Evolutionary conservation across 2,888 invertebrate species (phyloP), one percentile per base, ranked within the genome.

Genomic region (Heterodera filipjevi): DNA sequence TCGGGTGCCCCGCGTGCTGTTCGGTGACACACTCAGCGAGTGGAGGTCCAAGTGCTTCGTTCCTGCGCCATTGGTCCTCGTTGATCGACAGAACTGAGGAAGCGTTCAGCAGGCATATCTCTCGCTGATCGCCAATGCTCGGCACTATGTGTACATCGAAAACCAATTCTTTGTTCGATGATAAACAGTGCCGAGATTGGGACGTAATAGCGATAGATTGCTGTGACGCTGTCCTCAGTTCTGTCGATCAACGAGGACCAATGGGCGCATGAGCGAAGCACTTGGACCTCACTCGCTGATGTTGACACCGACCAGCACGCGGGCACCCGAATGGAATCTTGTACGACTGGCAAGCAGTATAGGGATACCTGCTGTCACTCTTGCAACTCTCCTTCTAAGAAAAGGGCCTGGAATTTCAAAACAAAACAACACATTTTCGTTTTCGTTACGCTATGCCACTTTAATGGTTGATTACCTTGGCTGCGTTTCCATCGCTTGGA

Each of bases 131-230:
- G 93, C 93, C 33, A 93, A 94, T 84, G 94, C 98, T 0, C 94
- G 96, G 83, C 90, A 92, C 86, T 92, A 89, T 85, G 92, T 99
- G 85, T 99, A 98, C 90, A 97, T 99, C 76, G 98, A 98, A 89
- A 89, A 88, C 84, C 91, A 91, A 87, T 92, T 91, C 86, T 92
- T 92, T 85, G 90, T 91, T 90, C 90, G 30, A 88, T 90, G 84
- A 87, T 89, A 71, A 85, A 90, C 46, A 85, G 89, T 35, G 81
- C 83, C 27, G 86, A 87, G n/a, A n/a, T n/a, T n/a, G n/a, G n/a
- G n/a, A n/a, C n/a, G n/a, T n/a, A n/a, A n/a, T n/a, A 94, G 93
- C 86, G 96, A 93, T 66, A 96, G 93, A 89, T 98, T 95, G 87
- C 64, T 91, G 91, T n/a, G 77, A 91, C 92, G 53, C 91, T 91